These are phyloP conservation scores for Heterohyrax brucei DNA, from an alignment of 2,797 vertebrate species.

Conservation along the genomic window DNA sequence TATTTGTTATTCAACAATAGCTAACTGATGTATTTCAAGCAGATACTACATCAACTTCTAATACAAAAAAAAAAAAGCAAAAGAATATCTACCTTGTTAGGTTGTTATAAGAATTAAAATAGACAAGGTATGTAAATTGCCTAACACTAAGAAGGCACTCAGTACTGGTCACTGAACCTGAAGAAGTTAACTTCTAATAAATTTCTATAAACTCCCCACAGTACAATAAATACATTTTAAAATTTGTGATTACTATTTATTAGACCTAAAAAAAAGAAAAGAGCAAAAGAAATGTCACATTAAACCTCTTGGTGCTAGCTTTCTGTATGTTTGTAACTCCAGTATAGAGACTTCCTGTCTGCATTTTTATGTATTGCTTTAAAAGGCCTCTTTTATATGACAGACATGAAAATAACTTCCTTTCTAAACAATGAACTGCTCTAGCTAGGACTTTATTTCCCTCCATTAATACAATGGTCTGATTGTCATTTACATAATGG, in stretches of 20 bases:
- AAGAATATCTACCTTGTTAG: background rate
- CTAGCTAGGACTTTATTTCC: slow-evolving; percentile 64
- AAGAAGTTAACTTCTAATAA: slow-evolving; percentile 19
- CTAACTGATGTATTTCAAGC: background rate
- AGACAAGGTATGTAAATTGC: background rate
- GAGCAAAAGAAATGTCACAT: background rate
- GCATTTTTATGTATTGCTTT: slow-evolving; percentile 48
- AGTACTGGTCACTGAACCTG: slow-evolving; percentile 1
- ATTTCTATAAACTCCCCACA: background rate
- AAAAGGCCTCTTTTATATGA: slow-evolving; percentile 48
- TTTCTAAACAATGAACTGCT: slow-evolving; percentile 71
- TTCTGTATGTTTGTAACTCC: slow-evolving; percentile 44
- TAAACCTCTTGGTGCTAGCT: background rate
- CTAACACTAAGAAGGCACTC: background rate
- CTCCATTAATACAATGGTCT: slow-evolving; percentile 61
- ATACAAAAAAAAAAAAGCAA: background rate
- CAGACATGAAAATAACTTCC: slow-evolving; percentile 60
- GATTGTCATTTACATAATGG: slow-evolving; percentile 78
- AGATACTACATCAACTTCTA: background rate
- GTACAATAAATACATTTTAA: background rate
- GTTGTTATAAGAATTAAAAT: slow-evolving; percentile 6
- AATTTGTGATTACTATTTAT: slow-evolving; percentile 24
- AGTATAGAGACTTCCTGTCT: slow-evolving; percentile 32
- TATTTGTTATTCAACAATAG: slow-evolving; percentile 17
- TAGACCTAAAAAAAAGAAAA: slow-evolving; percentile 11